Evolutionary conservation across 23 tunicate genomes (phyloP), one percentile per base, ranked within the genome.

Genomic region (Corella eumyota): DNA sequence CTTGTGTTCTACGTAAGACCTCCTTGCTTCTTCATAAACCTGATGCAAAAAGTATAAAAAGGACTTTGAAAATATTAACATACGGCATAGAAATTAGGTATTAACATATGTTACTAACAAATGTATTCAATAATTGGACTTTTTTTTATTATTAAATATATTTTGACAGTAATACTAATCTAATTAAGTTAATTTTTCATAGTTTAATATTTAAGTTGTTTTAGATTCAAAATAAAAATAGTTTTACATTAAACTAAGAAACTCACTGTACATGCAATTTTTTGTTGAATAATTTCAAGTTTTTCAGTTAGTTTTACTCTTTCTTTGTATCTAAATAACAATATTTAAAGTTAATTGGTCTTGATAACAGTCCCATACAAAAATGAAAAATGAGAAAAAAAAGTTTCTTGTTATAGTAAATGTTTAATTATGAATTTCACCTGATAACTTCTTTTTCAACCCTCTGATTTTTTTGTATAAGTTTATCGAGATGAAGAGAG

Each of bases 191-290:
- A n/a, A n/a, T n/a, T n/a, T n/a, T n/a, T n/a, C n/a, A n/a, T 3
- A 56, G 34, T 56, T 27, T 3, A 25, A 27, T 27, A 27, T 30
- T 56, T 2, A 25, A 27, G 21, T 51, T 51, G 11, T 25, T 51
- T 51, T 5, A 51, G 24, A 17, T 27, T 5, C 27, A 51, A 51
- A 51, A 7, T 27, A 25, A 9, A 9, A 51, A 6, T 17, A 20
- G 57, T 51, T 17, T 17, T n/a, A n/a, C n/a, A n/a, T n/a, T n/a
- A n/a, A n/a, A n/a, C n/a, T n/a, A n/a, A n/a, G n/a, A 40, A 7
- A 55, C 88, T 56, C 59, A 82, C 92, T 24, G 79, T 65, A 80
- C 92, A 82, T 4, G 80, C 92, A 2, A 67, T 58, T 47, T 82
- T 82, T 51, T 63, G 51, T 2, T 82, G 76, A 50, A 82, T 34